Evolutionary conservation across 1,140 invertebrate species (phyloP).

Genomic region (Bombus confusus): DNA sequence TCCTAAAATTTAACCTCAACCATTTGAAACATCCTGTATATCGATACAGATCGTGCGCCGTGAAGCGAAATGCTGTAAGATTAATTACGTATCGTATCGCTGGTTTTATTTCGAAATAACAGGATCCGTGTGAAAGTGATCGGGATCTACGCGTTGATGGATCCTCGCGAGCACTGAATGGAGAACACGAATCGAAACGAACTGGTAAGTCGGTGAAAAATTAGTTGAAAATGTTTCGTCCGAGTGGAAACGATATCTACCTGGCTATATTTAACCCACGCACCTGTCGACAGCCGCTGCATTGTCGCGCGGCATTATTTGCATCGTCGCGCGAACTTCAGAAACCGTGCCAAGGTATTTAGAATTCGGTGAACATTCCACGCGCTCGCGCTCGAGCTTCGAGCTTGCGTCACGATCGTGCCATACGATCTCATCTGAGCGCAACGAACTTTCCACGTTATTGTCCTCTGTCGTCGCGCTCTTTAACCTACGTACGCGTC

Average conservation of each 20-base stretch:
- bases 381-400: neutral
- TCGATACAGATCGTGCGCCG: too few relatives aligned
- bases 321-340: conserved; percentile 28
- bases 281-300: conserved; percentile 23
- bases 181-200: too few relatives aligned
- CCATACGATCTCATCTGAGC: conserved; percentile 1
- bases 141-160: too few relatives aligned
- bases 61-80: too few relatives aligned
- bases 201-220: neutral
- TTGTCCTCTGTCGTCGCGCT: too few relatives aligned
- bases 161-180: too few relatives aligned
- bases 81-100: too few relatives aligned
- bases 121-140: too few relatives aligned
- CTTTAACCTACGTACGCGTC: neutral
- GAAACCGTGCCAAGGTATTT: conserved; percentile 51
- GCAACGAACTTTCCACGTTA: conserved; percentile 22
- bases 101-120: too few relatives aligned
- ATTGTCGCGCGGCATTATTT: conserved; percentile 26
- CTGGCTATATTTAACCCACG: conserved; percentile 19
- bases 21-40: neutral
- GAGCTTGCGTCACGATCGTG: neutral
- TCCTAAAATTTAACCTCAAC: too few relatives aligned
- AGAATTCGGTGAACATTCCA: conserved; percentile 37
- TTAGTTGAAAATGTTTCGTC: neutral
- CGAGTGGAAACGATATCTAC: conserved; percentile 2